Base-by-base conservation (phyloP, 2,888 invertebrate genomes). In the Lasioglossum lativentre region DNA sequence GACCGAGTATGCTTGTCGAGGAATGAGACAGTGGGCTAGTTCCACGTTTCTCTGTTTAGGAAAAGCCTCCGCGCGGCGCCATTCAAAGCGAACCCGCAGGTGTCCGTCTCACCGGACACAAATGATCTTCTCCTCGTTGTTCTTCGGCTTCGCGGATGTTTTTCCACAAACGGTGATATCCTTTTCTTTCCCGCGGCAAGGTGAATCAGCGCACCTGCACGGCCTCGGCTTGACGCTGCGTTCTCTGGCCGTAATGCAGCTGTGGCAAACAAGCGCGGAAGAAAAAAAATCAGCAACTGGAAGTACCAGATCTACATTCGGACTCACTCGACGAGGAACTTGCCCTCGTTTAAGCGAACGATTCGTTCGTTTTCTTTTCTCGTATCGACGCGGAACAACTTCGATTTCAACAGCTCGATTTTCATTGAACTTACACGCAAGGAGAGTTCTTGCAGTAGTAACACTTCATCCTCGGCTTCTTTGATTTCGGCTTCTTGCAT, bases 371-470 rank as follows among this genome's bases (percentile, higher is more conserved):
- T 34, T 38, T 23, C n/a, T 34, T 30, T 45, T 52, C 12, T 4
- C 34, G 66, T 19, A 23, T 68, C 38, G 66, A 23, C 63, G 1
- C 34, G 1, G 34, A 23, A 10, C 66, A 10, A 38, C 10, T 0
- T 68, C 10, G 66, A 10, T 23, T 38, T 34, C 8, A 3, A 1
- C 4, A 23, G 23, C 10, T 4, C n/a, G 70, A 70, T 40, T n/a
- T 40, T n/a, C 40, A 23, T 8, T 1, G 38, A 19, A 83, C 88
- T 90, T 74, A 93, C 94, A 80, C 79, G 90, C 93, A 94, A 3
- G 93, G 93, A 45, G 88, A 90, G 78, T 45, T 91, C 90, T 93
- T 93, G 88, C 94, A 94, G 75, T 93, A 93, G 82, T 91, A 94
- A 86, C 93, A 93, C 59, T 92, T 93, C 6, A 93, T 91, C 38